A percentile compares a stretch with the other conserved stretches of the same genome.
Evolutionary conservation across 2,888 invertebrate genomes (phyloP).

Genomic region (Escarpia spicata): DNA sequence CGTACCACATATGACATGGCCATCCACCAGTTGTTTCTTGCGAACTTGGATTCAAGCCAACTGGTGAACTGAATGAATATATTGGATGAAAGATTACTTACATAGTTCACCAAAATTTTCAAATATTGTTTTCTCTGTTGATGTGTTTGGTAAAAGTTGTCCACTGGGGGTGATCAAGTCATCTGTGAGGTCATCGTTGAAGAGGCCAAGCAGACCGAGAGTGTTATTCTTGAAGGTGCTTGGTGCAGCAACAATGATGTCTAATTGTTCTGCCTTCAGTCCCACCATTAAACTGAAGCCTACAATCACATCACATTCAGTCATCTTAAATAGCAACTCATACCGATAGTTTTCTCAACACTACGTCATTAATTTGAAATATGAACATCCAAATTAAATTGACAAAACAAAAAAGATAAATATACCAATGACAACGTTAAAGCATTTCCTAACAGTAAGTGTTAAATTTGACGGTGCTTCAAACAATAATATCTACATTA

Average conservation of each 20-base stretch:
- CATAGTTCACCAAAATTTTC: slow-evolving; percentile 20
- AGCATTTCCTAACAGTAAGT: neutral
- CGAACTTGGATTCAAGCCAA: neutral
- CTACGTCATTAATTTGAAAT: neutral
- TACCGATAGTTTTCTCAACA: neutral
- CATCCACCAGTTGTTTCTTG: neutral
- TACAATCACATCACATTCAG: neutral
- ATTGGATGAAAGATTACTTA: neutral
- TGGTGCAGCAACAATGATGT: neutral
- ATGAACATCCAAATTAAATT: neutral
- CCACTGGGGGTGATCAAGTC: slow-evolving; percentile 17
- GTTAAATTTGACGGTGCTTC: neutral
- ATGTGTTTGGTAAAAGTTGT: neutral
- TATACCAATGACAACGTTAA: neutral
- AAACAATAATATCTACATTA: neutral
- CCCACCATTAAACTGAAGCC: neutral
- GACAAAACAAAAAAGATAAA: neutral
- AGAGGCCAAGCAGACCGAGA: slow-evolving; percentile 14
- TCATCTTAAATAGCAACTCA: neutral
- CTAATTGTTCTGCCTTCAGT: neutral
- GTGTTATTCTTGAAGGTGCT: slow-evolving; percentile 17
- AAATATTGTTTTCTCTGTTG: slow-evolving; percentile 14
- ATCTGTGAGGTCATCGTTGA: slow-evolving; percentile 21
- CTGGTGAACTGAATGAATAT: too few species aligned
- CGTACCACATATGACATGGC: too few species aligned